Percentiles rank a stretch among this genome's conserved stretches.
phyloP scores from a whole-genome alignment of 2,113 vertebrate genomes.

The Aspidoscelis tigris region DNA sequence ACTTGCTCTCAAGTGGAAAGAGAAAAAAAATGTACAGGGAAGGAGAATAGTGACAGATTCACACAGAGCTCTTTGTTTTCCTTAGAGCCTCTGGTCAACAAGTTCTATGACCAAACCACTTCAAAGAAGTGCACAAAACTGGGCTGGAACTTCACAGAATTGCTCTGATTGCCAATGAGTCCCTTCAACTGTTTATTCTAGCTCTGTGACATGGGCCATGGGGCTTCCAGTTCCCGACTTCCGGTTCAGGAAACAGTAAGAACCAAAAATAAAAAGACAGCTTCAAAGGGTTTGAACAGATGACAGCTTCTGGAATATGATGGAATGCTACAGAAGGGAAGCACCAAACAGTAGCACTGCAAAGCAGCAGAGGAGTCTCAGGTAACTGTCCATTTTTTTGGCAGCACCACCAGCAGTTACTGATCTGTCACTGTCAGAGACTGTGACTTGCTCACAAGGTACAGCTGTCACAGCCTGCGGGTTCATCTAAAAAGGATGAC shows the following conservation, averaged over 20 bases:
- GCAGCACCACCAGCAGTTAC: background rate
- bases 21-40: constrained; percentile 24
- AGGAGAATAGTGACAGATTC: background rate
- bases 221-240: background rate
- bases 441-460: background rate
- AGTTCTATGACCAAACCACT: background rate
- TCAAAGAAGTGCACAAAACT: background rate
- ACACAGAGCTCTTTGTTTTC: constrained; percentile 7
- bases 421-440: background rate
- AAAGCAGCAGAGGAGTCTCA: background rate
- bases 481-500: too few species aligned
- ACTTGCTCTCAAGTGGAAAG: background rate
- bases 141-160: background rate
- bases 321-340: too few species aligned
- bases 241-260: background rate
- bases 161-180: background rate
- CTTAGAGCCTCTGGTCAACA: background rate
- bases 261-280: background rate
- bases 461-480: background rate
- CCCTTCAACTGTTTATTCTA: background rate
- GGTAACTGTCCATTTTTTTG: background rate
- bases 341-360: background rate
- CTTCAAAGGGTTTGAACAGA: background rate
- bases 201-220: background rate
- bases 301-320: too few species aligned